phyloP scores from a whole-genome alignment of 2,113 vertebrate species.

The Elephas maximus region DNA sequence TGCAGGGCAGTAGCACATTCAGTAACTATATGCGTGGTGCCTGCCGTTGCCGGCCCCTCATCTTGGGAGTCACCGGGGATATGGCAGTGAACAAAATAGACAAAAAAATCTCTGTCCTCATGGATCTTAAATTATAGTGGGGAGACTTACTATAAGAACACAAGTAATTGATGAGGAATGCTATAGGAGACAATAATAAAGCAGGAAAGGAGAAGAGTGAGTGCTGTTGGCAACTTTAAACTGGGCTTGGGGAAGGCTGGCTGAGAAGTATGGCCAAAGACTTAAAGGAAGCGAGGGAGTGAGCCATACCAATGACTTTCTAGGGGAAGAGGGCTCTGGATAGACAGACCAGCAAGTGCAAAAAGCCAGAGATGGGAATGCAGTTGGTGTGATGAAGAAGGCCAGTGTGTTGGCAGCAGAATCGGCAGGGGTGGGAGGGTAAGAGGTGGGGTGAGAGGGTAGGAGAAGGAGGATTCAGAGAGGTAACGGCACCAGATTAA shows the following conservation, averaged over 20 bases:
- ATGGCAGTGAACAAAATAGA: not conserved
- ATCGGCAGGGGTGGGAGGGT: not conserved
- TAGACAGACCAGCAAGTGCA: not conserved
- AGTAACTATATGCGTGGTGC: not conserved
- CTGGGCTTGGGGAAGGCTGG: not conserved
- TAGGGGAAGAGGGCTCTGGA: not conserved
- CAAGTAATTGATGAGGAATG: not conserved
- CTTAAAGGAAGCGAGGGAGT: not conserved
- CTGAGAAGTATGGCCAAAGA: not conserved
- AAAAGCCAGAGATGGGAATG: not conserved
- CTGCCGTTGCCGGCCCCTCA: not conserved
- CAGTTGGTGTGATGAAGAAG: not conserved
- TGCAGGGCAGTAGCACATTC: not conserved
- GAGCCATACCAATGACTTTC: not conserved
- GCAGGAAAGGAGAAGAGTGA: not conserved
- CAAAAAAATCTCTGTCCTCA: not conserved
- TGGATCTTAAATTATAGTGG: not conserved
- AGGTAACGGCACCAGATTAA: not conserved
- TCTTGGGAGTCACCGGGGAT: not conserved
- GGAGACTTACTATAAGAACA: not conserved
- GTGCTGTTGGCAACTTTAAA: not conserved
- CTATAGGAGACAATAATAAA: not conserved
- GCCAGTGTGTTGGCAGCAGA: not conserved
- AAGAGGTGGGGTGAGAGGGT: not conserved
- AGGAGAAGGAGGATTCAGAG: not conserved